Percentiles rank a stretch among this genome's conserved stretches.
Evolutionary conservation across 2,888 invertebrate genomes (phyloP).

Genomic region (Calephelis perditalis): DNA sequence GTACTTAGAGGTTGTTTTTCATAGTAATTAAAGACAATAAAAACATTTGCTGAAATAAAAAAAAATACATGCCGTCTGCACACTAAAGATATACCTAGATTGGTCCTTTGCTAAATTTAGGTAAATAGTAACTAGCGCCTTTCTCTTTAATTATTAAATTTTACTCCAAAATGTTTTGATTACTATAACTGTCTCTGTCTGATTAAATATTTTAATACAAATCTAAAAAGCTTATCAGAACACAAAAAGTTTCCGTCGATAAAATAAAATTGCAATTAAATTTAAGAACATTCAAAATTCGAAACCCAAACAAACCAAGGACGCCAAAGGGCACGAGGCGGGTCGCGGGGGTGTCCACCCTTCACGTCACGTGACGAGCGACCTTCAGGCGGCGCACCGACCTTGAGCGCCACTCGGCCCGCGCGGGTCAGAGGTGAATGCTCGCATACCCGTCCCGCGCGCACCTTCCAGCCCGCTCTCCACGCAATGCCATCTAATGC

Average conservation of each 20-base stretch:
- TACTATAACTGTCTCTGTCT: no score
- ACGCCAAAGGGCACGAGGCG: conserved; percentile 36
- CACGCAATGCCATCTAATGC: conserved; percentile 44
- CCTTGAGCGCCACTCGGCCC: conserved; percentile 73
- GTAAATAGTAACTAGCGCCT: no score
- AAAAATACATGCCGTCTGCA: no score
- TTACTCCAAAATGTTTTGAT: not conserved
- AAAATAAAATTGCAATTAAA: conserved; percentile 33
- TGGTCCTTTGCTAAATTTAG: no score
- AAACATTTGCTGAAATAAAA: no score
- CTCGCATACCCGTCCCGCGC: conserved; percentile 52
- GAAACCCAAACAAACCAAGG: conserved; percentile 37
- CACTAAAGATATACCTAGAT: no score
- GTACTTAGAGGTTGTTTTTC: no score
- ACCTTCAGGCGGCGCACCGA: conserved; percentile 77
- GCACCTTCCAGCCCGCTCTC: conserved; percentile 35
- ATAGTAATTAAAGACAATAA: no score
- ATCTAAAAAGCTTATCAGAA: not conserved
- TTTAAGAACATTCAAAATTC: conserved; percentile 40
- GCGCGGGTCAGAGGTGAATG: conserved; percentile 78
- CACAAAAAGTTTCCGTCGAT: conserved; percentile 5
- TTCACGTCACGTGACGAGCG: conserved; percentile 69
- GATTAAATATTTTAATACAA: no score
- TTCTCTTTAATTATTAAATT: no score
- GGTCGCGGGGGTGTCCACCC: conserved; percentile 50